Base-by-base conservation (phyloP, 2,797 vertebrate genomes). In the Anolis apletophallus region DNA sequence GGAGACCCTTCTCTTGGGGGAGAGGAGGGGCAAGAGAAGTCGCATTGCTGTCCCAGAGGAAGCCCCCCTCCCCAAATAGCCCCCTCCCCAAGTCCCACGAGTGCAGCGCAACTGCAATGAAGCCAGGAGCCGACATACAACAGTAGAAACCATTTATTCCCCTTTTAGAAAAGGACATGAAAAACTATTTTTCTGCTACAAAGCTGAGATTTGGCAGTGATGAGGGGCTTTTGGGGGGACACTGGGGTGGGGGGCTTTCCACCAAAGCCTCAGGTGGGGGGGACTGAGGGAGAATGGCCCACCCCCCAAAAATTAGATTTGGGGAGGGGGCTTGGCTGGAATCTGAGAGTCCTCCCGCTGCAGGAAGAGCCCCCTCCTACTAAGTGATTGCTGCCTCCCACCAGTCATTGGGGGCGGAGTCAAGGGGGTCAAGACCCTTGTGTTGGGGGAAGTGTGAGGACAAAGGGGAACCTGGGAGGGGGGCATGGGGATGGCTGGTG, bases 121-220 rank as follows among this genome's bases (percentile, higher is more conserved):
- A 26, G 23, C 10, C 61, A 52, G 55, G 36, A 54, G 26, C 23
- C 67, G 57, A 40, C 17, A 11, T 64, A 73, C 54, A 83, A 87
- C 55, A 52, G 54, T 84, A 84, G 21, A 87, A 87, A 87, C 61
- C 5, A 46, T 87, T 87, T 87, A 87, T 87, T 87, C 64, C 69
- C 46, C 75, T 79, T 46, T 64, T 83, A 83, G 84, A 79, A 87
- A 87, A 83, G 59, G 75, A 80, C 81, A 87, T 87, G 78, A 84
- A 87, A 87, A 87, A 87, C 76, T 72, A 83, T 13, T 79, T 68
- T 87, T 79, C 79, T 79, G 67, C 81, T 82, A 79, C 80, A 83
- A 67, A 79, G 84, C 46, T 85, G 74, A 21, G 40, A 26, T 79
- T 67, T 85, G 84, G 75, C 80, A 79, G 84, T 78, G 87, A 88